Base-by-base conservation (phyloP, 2,888 invertebrate genomes). In the Dasysyrphus tricinctus region DNA sequence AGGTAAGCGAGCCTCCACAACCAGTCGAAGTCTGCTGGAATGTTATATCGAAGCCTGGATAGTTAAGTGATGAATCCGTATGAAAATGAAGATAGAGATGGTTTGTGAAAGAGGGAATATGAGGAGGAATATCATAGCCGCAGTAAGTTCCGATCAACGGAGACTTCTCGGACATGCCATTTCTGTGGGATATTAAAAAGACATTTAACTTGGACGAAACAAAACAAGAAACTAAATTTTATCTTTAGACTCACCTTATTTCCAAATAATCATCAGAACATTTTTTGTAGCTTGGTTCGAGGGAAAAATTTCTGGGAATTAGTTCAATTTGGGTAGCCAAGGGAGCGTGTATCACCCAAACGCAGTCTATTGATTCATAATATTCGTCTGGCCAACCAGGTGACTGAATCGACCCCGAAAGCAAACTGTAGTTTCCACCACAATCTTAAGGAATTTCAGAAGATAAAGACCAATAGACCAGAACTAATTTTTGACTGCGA, bases 61-160 rank as follows among this genome's bases (percentile, higher is more conserved):
- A 93, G 14, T 93, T 90, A 57, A 94, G 90, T 49, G 95, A 95
- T 37, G 90, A 90, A 91, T 98, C 98, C 0, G 97, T 95, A 83
- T 94, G 93, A 90, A 98, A 97, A 90, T 94, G 94, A 5, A 99
- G 85, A 90, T 94, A 96, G 32, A 99, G 84, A 59, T 94, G 93
- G 92, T 98, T 97, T 8, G 96, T 94, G 88, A 96, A 95, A 2
- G 98, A 97, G 14, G 94, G 93, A 39, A 98, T 94, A 39, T 93
- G 91, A 73, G 93, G 93, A 3, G 96, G 95, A 88, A 95, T 94
- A 0, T 92, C 91, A 0, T 88, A 92, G 0, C 97, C 97, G 91
- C 98, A 98, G 91, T 94, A 98, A 91, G 93, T 95, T 0, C 97
- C 97, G 75, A 98, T 94, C 57, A 97, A 91, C 0, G 98, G 97